Evolutionary conservation across 2,113 vertebrate genomes (phyloP).

Genomic region (Pteruthius melanotis): DNA sequence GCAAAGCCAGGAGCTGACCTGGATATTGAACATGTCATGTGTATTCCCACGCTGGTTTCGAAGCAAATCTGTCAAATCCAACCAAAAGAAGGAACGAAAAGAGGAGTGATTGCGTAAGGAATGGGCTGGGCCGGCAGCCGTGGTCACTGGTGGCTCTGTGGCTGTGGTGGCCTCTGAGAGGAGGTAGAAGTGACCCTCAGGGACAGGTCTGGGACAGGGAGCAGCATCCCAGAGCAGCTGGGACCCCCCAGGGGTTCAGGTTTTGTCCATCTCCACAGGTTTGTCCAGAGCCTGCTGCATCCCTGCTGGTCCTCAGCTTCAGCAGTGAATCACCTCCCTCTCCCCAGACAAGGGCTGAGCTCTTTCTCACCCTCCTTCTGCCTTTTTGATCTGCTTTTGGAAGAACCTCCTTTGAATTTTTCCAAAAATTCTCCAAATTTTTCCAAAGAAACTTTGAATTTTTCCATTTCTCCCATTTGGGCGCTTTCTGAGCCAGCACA

Average conservation of each 20-base stretch:
- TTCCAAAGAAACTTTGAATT: too few species aligned
- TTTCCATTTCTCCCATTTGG: neutral
- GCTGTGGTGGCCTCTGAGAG: neutral
- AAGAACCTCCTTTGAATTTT: too few species aligned
- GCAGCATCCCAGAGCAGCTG: neutral
- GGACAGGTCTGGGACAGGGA: neutral
- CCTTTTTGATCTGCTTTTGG: neutral
- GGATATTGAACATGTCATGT: conserved; percentile 53
- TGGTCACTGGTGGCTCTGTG: neutral
- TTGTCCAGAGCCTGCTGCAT: neutral
- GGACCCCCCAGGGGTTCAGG: rapidly evolving
- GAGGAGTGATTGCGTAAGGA: neutral
- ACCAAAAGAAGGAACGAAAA: neutral
- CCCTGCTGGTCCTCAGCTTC: neutral
- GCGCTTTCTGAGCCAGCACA: neutral
- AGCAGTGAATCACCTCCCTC: neutral
- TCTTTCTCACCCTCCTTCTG: neutral
- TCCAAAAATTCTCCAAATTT: too few species aligned
- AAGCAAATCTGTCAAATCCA: conserved; percentile 44
- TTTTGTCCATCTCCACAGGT: too few species aligned
- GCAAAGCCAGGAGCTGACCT: conserved; percentile 33
- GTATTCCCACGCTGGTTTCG: conserved; percentile 45
- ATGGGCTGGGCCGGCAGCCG: neutral
- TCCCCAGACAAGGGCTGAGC: neutral
- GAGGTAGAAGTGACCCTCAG: neutral